These are phyloP conservation scores for Toxostoma redivivum DNA, from an alignment of 2,113 vertebrate species.

Conservation along the genomic window DNA sequence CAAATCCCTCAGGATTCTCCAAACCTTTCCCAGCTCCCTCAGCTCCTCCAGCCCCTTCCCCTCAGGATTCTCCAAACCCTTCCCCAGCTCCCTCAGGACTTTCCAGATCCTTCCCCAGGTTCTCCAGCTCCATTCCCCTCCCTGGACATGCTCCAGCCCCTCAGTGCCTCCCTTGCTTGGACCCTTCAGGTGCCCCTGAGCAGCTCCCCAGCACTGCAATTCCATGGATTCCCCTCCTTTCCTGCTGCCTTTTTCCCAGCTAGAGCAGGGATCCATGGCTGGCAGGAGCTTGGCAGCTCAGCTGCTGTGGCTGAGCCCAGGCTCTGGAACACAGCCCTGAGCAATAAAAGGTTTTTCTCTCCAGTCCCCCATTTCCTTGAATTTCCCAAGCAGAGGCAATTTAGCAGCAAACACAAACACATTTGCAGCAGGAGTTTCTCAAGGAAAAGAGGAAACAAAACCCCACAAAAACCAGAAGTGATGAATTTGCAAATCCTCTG, in stretches of 20 bases:
- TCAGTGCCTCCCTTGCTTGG: fast-evolving
- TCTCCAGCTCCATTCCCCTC: background rate
- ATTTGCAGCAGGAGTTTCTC: background rate
- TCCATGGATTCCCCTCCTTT: background rate
- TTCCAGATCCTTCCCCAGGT: background rate
- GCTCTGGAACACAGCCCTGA: background rate
- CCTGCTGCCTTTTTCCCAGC: background rate
- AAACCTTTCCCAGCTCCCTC: too few relatives aligned
- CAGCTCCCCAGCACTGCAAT: background rate
- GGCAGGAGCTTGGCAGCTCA: constrained; percentile 20
- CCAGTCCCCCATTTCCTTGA: background rate
- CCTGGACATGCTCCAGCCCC: background rate
- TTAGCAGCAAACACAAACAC: background rate
- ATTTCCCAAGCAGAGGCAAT: background rate
- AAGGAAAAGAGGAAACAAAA: background rate
- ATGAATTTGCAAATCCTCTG: background rate
- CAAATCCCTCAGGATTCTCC: too few relatives aligned
- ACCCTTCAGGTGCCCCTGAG: background rate
- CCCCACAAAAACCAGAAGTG: background rate
- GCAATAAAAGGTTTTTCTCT: background rate
- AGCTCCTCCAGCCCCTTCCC: too few relatives aligned
- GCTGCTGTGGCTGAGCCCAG: background rate
- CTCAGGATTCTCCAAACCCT: too few relatives aligned
- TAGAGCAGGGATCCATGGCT: background rate
- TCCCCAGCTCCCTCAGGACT: too few relatives aligned